Percentiles rank a stretch among this genome's conserved stretches.
Conservation (phyloP, 30 jellyfish, hydroid and myxozoan genomes). For the Chrysaora quinquecirrha region DNA sequence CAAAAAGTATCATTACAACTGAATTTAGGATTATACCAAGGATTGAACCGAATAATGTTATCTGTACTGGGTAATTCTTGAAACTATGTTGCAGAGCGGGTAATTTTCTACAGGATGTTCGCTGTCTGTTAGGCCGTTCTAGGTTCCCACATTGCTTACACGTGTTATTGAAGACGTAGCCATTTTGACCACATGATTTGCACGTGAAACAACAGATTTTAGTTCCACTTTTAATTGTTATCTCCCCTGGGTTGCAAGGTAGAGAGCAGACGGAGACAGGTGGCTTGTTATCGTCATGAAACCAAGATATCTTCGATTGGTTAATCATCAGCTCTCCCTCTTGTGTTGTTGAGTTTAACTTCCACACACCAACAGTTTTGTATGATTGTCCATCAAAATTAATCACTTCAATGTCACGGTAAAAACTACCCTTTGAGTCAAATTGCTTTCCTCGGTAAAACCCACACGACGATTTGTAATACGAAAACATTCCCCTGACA, state of each 20-base stretch:
- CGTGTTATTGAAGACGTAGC: constrained; percentile 28
- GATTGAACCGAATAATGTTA: neutral
- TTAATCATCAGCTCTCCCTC: neutral
- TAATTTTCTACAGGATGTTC: constrained; percentile 14
- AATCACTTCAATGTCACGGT: neutral
- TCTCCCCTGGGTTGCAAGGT: constrained; percentile 47
- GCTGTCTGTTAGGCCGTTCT: neutral
- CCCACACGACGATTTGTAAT: neutral
- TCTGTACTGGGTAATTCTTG: neutral
- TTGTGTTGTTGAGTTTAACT: neutral
- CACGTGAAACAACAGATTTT: constrained; percentile 71
- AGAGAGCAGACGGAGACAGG: constrained; percentile 36
- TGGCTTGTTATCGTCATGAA: neutral
- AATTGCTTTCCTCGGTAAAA: neutral
- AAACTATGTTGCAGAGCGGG: constrained; percentile 9
- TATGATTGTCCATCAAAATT: constrained; percentile 1
- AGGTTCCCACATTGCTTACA: constrained; percentile 47
- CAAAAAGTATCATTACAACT: constrained; percentile 3
- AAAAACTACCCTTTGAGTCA: neutral
- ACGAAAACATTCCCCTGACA: neutral
- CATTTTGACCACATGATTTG: constrained; percentile 27
- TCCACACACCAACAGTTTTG: constrained; percentile 11
- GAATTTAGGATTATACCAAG: constrained; percentile 11
- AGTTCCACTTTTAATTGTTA: neutral
- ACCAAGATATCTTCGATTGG: neutral